Evolutionary conservation across 2,888 invertebrate species (phyloP).

Genomic region (Epistrophella euchroma): DNA sequence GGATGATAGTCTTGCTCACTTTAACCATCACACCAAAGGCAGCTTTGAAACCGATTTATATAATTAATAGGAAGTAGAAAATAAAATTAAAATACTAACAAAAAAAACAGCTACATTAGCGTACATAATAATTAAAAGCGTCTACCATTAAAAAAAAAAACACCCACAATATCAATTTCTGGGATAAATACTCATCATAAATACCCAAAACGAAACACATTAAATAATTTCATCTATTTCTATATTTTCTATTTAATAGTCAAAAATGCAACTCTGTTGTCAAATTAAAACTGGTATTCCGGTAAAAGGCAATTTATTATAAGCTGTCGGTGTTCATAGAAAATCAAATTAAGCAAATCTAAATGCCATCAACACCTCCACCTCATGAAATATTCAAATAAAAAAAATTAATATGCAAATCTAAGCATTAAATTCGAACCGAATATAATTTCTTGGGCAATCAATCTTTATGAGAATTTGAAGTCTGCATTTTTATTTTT

Average conservation of each 20-base stretch:
- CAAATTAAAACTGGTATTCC: slow-evolving; percentile 18
- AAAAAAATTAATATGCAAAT: slow-evolving; percentile 67
- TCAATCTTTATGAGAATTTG: slow-evolving; percentile 49
- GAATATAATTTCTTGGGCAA: slow-evolving; percentile 59
- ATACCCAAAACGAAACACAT: neutral
- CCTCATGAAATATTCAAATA: slow-evolving; percentile 68
- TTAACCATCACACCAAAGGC: too few relatives aligned
- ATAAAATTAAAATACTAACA: too few relatives aligned
- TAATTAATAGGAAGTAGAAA: too few relatives aligned
- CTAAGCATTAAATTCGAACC: slow-evolving; percentile 41
- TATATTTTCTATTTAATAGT: slow-evolving; percentile 4
- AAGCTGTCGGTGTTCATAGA: slow-evolving; percentile 15
- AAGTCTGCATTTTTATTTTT: slow-evolving; percentile 8
- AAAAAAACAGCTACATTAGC: too few relatives aligned
- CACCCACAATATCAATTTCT: slow-evolving; percentile 30
- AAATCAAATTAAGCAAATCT: neutral
- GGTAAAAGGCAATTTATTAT: slow-evolving; percentile 51
- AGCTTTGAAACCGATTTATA: too few relatives aligned
- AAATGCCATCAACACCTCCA: slow-evolving; percentile 53
- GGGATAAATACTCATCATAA: neutral
- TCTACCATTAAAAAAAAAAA: too few relatives aligned
- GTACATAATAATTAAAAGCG: too few relatives aligned
- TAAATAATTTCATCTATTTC: neutral
- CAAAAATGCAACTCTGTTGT: slow-evolving; percentile 14
- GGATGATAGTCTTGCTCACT: too few relatives aligned